phyloP scores from a whole-genome alignment of 2,797 vertebrate genomes.

The Sebastes glaucus region DNA sequence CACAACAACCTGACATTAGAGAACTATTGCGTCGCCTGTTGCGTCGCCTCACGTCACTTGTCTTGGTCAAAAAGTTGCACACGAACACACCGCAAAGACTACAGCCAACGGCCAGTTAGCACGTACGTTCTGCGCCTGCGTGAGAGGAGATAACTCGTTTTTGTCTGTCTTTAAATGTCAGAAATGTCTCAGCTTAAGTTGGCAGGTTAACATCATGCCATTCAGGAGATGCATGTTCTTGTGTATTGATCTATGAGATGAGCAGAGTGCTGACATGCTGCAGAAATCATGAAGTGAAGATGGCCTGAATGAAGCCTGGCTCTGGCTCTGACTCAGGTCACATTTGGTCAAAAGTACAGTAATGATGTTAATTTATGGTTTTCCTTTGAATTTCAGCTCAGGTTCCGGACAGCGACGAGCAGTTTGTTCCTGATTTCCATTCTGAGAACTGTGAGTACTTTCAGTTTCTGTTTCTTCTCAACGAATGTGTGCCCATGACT shows the following conservation, averaged over 20 bases:
- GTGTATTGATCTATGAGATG: slow-evolving; percentile 54
- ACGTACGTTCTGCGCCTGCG: too few species aligned
- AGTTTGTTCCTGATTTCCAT: slow-evolving; percentile 97
- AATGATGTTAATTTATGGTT: slow-evolving; percentile 10
- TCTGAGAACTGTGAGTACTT: slow-evolving; percentile 95
- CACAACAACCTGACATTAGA: too few species aligned
- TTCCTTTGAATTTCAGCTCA: slow-evolving; percentile 87
- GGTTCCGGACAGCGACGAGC: slow-evolving; percentile 98
- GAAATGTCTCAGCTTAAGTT: not conserved
- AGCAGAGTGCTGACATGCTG: slow-evolving; percentile 57
- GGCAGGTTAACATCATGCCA: not conserved
- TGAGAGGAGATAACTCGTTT: too few species aligned
- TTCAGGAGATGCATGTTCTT: not conserved
- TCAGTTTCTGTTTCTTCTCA: not conserved
- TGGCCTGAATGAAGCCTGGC: slow-evolving; percentile 39
- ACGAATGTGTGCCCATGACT: not conserved
- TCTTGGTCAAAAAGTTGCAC: too few species aligned
- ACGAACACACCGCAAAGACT: too few species aligned
- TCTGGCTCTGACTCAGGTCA: slow-evolving; percentile 42
- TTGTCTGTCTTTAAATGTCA: not conserved
- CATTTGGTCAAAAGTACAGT: slow-evolving; percentile 18
- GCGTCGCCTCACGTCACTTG: too few species aligned
- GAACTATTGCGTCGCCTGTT: too few species aligned
- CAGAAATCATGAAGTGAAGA: slow-evolving; percentile 62
- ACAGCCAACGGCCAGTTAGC: too few species aligned